Evolutionary conservation across 2,888 invertebrate genomes (phyloP).

Genomic region (Belgica antarctica): DNA sequence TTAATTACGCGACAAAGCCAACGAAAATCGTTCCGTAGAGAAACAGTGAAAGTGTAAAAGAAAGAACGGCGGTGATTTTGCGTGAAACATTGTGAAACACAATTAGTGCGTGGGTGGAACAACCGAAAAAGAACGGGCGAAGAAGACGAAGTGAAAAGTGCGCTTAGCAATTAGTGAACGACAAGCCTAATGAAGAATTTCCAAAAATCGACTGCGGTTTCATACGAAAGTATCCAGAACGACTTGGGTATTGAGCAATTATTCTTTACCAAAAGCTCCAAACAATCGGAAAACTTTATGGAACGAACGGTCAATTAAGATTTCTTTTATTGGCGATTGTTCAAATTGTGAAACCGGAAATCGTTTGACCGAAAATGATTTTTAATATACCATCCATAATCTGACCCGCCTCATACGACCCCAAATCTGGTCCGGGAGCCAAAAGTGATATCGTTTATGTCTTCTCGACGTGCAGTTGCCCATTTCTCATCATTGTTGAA

Average conservation of each 20-base stretch:
- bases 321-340: constrained; percentile 11
- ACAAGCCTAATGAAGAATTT: constrained; percentile 8
- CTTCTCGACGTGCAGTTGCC: background rate
- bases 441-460: background rate
- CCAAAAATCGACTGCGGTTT: background rate
- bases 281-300: background rate
- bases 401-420: background rate
- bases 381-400: background rate
- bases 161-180: background rate
- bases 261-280: background rate
- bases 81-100: constrained; percentile 2
- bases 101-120: constrained; percentile 26
- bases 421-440: background rate
- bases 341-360: constrained; percentile 22
- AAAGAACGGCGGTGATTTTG: constrained; percentile 2
- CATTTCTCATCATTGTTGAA: background rate
- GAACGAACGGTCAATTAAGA: constrained; percentile 1
- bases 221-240: constrained; percentile 1
- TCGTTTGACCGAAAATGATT: constrained; percentile 17
- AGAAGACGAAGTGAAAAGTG: constrained; percentile 14
- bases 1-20: constrained; percentile 15
- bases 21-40: constrained; percentile 4
- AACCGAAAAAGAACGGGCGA: background rate
- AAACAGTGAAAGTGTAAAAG: background rate
- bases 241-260: constrained; percentile 1